phyloP scores from a whole-genome alignment of 2,888 invertebrate species.

The Linyphia triangularis region DNA sequence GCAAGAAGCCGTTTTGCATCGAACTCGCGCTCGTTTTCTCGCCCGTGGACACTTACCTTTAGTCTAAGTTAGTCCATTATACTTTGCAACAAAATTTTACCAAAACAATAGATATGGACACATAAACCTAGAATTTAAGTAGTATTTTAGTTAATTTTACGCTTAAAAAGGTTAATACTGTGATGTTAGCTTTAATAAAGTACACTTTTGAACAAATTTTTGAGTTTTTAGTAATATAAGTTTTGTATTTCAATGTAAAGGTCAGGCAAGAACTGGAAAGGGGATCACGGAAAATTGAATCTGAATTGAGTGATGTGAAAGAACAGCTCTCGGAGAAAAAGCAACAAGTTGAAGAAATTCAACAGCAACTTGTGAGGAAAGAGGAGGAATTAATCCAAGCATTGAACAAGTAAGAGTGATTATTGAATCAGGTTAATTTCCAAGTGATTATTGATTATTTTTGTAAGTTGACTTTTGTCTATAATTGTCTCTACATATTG shows the following conservation, averaged over 20 bases:
- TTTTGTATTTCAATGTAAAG: constrained; percentile 79
- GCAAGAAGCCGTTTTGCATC: too few species aligned
- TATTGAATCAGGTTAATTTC: neutral
- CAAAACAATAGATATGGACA: too few species aligned
- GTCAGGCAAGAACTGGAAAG: constrained; percentile 95
- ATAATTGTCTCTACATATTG: neutral
- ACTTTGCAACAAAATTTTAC: too few species aligned
- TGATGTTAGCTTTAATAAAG: too few species aligned
- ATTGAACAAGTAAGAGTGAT: constrained; percentile 82
- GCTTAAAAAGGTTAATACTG: too few species aligned
- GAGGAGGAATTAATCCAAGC: constrained; percentile 96
- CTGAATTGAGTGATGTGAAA: constrained; percentile 87
- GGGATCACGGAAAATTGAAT: constrained; percentile 88
- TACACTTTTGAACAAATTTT: neutral
- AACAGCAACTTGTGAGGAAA: constrained; percentile 89
- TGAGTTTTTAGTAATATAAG: neutral
- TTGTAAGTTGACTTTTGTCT: neutral
- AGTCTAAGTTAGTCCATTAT: too few species aligned
- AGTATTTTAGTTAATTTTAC: too few species aligned
- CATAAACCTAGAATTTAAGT: too few species aligned
- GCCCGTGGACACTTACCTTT: too few species aligned
- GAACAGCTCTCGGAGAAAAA: constrained; percentile 96
- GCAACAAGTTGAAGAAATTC: constrained; percentile 94
- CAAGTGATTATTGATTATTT: neutral
- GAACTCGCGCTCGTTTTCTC: too few species aligned